Conservation (phyloP, 2,888 invertebrate genomes). For the Amitus sp. region DNA sequence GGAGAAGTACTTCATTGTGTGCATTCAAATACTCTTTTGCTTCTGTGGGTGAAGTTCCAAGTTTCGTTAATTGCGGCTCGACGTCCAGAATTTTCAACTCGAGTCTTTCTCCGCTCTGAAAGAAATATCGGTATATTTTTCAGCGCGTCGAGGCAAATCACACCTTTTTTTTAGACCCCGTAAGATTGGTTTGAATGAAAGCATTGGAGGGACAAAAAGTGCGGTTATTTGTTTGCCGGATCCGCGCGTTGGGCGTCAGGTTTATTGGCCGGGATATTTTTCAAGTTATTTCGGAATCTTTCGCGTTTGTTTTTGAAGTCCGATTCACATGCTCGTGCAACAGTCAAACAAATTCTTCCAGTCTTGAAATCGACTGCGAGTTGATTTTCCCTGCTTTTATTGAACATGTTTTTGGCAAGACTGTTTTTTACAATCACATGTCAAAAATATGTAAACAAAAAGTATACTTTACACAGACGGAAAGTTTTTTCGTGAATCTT, state of each 20-base stretch:
- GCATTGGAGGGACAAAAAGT: not conserved
- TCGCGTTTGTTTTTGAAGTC: constrained; percentile 6
- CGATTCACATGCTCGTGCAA: constrained; percentile 4
- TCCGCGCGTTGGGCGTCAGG: not conserved
- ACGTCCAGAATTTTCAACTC: constrained; percentile 87
- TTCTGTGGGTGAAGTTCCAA: constrained; percentile 81
- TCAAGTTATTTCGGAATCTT: constrained; percentile 4
- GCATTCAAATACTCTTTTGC: constrained; percentile 79
- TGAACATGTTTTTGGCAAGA: not conserved
- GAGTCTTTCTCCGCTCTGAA: constrained; percentile 84
- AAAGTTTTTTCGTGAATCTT: too few species aligned
- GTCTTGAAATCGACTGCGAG: not conserved
- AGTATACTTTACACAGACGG: too few species aligned
- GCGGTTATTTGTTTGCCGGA: constrained; percentile 3
- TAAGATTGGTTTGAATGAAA: too few species aligned
- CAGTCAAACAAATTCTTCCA: not conserved
- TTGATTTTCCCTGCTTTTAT: not conserved
- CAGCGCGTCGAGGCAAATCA: too few species aligned
- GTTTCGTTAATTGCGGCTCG: constrained; percentile 82
- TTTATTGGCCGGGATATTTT: constrained; percentile 2
- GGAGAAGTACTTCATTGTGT: constrained; percentile 84
- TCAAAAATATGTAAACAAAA: too few species aligned
- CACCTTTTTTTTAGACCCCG: constrained; percentile 6
- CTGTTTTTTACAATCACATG: too few species aligned
- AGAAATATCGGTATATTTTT: too few species aligned